These are phyloP conservation scores for Rhineura floridana DNA, from an alignment of 2,113 vertebrate species.

Conservation along the genomic window DNA sequence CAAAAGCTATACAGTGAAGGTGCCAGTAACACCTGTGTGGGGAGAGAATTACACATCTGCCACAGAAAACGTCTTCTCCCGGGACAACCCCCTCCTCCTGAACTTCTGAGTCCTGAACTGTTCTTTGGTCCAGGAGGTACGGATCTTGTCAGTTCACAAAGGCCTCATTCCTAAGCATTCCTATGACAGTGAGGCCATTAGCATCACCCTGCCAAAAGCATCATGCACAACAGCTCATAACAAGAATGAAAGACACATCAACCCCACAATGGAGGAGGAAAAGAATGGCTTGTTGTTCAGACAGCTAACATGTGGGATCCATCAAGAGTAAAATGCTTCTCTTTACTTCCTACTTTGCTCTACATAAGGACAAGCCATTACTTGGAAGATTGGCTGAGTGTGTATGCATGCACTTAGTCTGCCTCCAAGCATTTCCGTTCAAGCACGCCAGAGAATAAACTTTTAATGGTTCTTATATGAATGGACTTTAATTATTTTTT, in stretches of 20 bases:
- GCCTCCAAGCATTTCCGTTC: background rate
- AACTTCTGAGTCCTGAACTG: no score
- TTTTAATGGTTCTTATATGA: slow-evolving; percentile 22
- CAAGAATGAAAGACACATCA: background rate
- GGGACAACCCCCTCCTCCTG: no score
- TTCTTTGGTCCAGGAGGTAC: no score
- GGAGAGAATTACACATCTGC: no score
- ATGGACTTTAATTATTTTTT: slow-evolving; percentile 9
- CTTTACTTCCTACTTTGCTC: background rate
- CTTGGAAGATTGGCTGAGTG: slow-evolving; percentile 6
- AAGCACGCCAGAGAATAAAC: slow-evolving; percentile 12
- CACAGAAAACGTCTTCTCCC: no score
- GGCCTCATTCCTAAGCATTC: background rate
- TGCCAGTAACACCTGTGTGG: no score
- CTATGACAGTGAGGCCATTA: background rate
- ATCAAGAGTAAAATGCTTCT: background rate
- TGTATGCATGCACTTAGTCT: background rate
- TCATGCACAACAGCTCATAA: no score
- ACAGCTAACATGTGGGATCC: background rate
- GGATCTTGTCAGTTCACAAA: background rate
- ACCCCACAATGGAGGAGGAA: no score
- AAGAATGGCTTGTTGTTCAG: background rate
- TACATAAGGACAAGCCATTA: background rate
- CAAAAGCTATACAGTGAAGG: no score
- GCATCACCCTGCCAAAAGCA: background rate